phyloP scores from a whole-genome alignment of 2,797 vertebrate species.

The Sternarchorhynchus goeldii region DNA sequence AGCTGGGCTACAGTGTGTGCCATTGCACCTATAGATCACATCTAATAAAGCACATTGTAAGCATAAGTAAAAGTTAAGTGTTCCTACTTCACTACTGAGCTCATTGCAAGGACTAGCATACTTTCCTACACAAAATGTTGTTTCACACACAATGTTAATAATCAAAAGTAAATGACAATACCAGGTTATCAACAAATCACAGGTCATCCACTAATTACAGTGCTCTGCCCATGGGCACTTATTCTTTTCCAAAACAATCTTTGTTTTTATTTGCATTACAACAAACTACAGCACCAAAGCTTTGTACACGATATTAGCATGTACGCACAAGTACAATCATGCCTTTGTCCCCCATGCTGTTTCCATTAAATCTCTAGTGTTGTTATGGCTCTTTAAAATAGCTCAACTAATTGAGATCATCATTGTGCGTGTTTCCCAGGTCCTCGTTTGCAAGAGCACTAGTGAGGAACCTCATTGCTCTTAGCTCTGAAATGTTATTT shows the following conservation, averaged over 20 bases:
- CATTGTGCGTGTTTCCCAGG: background rate
- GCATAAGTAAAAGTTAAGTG: too few species aligned
- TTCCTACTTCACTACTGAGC: too few species aligned
- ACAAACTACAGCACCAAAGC: background rate
- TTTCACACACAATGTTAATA: background rate
- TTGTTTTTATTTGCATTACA: background rate
- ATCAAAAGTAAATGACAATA: too few species aligned
- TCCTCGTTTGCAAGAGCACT: background rate
- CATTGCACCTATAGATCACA: too few species aligned
- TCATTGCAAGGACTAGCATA: background rate
- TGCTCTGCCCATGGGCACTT: background rate
- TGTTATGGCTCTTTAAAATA: background rate
- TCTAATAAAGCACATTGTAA: too few species aligned
- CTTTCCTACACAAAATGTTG: background rate
- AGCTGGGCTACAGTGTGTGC: too few species aligned
- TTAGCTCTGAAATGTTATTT: background rate
- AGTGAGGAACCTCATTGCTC: background rate
- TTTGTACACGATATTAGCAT: background rate
- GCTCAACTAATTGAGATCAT: background rate
- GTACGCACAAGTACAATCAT: background rate
- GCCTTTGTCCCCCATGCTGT: background rate
- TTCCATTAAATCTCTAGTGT: slow-evolving; percentile 20
- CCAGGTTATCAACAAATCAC: background rate
- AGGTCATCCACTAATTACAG: background rate
- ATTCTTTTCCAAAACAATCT: too few species aligned